A percentile compares a stretch with the other conserved stretches of the same genome.
Conservation (phyloP, 2,797 vertebrate species). For the Hapalemur alaotrensis region DNA sequence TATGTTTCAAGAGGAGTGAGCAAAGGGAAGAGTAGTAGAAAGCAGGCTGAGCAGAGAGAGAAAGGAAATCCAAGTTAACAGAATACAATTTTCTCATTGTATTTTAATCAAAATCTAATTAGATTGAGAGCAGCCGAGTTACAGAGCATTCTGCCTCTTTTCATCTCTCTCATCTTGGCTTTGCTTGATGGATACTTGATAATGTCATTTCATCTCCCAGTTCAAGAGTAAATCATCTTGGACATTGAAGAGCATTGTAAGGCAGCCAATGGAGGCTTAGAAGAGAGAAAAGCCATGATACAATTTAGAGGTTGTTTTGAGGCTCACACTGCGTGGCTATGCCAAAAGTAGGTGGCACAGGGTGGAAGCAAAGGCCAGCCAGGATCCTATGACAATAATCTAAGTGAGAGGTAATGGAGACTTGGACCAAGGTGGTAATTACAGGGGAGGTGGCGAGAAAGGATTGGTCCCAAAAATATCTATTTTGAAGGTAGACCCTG, state of each 20-base stretch:
- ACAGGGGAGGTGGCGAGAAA: neutral
- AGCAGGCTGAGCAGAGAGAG: neutral
- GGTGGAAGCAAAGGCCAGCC: neutral
- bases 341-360: neutral
- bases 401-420: neutral
- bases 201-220: neutral
- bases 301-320: neutral
- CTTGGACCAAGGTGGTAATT: neutral
- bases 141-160: neutral
- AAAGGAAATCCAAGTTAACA: neutral
- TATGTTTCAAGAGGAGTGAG: neutral
- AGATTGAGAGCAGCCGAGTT: neutral
- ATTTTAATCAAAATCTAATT: neutral
- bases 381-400: neutral
- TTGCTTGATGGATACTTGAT: neutral
- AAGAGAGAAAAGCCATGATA: neutral
- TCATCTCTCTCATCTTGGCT: constrained; percentile 1
- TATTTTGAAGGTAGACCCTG: neutral
- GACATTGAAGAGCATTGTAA: neutral
- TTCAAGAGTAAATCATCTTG: neutral
- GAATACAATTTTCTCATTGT: neutral
- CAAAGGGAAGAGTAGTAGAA: neutral
- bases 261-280: neutral
- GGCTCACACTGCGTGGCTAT: neutral
- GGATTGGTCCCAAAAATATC: neutral